These are phyloP conservation scores for Sinodicranocentrus sp. DNA, from an alignment of 2,888 invertebrate species.

Conservation along the genomic window DNA sequence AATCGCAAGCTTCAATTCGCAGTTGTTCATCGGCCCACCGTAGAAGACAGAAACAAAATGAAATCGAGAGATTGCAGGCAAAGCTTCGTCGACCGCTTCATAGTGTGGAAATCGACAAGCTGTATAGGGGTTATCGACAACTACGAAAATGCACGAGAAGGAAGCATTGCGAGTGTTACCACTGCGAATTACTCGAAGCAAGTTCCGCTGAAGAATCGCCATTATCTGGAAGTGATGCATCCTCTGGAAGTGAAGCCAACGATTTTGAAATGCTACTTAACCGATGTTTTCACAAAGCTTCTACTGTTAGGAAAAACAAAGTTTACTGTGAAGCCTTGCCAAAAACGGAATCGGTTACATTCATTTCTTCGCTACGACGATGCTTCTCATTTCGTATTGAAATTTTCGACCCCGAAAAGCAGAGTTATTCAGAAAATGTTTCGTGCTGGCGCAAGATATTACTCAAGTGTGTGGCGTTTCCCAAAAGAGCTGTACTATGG, in stretches of 20 bases:
- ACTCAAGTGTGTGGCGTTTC: too few relatives aligned
- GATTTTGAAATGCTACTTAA: background rate
- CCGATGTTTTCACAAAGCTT: background rate
- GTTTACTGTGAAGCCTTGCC: too few relatives aligned
- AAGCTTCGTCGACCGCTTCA: slow-evolving; percentile 38
- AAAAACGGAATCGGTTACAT: too few relatives aligned
- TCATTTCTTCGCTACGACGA: too few relatives aligned
- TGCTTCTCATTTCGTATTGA: too few relatives aligned
- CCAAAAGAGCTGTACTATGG: too few relatives aligned
- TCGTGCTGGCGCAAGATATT: too few relatives aligned
- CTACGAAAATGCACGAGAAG: slow-evolving; percentile 34
- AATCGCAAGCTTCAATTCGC: too few relatives aligned
- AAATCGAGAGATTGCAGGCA: slow-evolving; percentile 28
- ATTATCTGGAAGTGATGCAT: slow-evolving; percentile 7
- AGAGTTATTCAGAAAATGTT: too few relatives aligned
- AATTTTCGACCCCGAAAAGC: too few relatives aligned
- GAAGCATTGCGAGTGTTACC: slow-evolving; percentile 51
- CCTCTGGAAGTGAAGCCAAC: slow-evolving; percentile 22
- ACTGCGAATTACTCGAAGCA: slow-evolving; percentile 36
- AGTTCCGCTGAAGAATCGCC: slow-evolving; percentile 19
- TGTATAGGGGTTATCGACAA: slow-evolving; percentile 52
- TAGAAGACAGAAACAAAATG: slow-evolving; percentile 23
- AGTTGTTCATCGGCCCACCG: too few relatives aligned
- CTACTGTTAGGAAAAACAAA: too few relatives aligned
- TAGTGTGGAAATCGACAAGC: slow-evolving; percentile 56